Percentiles rank a stretch among this genome's conserved stretches.
Evolutionary conservation across 64 coral and sea anemone species (phyloP).

Genomic region (Actinia tenebrosa): DNA sequence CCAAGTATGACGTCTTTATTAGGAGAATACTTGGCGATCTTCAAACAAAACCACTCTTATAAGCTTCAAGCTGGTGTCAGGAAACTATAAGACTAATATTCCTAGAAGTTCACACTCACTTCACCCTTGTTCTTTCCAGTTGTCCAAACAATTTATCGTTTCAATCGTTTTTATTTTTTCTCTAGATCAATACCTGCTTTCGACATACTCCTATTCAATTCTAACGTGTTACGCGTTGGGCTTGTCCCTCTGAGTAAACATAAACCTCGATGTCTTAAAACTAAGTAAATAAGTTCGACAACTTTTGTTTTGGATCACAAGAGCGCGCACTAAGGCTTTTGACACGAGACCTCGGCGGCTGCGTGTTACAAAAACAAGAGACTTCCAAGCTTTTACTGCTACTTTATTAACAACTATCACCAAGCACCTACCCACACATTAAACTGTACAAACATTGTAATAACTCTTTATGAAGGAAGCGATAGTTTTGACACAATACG

Average conservation of each 20-base stretch:
- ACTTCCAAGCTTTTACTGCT: background rate
- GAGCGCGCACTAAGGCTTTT: background rate
- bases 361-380: background rate
- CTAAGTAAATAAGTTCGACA: background rate
- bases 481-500: background rate
- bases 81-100: background rate
- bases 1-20: conserved; percentile 9
- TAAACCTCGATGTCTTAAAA: background rate
- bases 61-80: background rate
- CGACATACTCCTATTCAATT: background rate
- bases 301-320: background rate
- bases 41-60: background rate
- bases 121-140: background rate
- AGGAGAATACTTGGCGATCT: background rate
- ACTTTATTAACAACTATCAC: background rate
- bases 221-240: background rate
- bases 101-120: background rate
- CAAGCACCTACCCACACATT: background rate
- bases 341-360: background rate
- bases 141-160: background rate
- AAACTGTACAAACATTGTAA: background rate
- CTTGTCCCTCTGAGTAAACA: background rate
- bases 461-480: background rate
- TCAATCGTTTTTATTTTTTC: background rate
- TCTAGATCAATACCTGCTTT: background rate